phyloP scores from a whole-genome alignment of 1,140 invertebrate genomes.

The Halictus rubicundus region DNA sequence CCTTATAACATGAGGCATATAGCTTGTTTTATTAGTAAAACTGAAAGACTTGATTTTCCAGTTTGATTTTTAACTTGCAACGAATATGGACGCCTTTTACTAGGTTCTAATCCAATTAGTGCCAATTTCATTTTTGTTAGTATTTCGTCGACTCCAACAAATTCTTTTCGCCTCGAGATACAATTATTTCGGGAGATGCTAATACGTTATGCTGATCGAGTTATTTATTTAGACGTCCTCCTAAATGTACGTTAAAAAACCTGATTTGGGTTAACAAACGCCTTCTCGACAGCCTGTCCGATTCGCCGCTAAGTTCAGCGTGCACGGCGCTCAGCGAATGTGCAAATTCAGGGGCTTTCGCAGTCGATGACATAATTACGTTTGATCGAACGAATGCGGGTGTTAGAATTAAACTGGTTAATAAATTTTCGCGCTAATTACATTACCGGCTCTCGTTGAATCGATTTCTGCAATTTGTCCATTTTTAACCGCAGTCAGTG shows the following conservation, averaged over 20 bases:
- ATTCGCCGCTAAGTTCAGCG: slow-evolving; percentile 17
- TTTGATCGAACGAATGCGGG: neutral
- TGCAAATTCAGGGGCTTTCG: slow-evolving; percentile 4
- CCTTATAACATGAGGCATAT: neutral
- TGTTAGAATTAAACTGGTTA: neutral
- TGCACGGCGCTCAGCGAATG: neutral
- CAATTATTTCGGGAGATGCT: too few relatives aligned
- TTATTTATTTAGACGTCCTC: too few relatives aligned
- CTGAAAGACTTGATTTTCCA: neutral
- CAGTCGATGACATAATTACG: slow-evolving; percentile 25
- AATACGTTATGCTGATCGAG: too few relatives aligned
- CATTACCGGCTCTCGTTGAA: neutral
- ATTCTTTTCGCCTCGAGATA: too few relatives aligned
- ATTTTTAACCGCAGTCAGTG: neutral
- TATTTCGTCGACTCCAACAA: too few relatives aligned
- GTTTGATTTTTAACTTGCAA: too few relatives aligned
- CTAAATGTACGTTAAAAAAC: neutral
- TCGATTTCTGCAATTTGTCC: neutral
- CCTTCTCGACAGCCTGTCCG: too few relatives aligned
- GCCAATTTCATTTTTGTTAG: neutral
- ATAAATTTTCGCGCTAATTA: neutral
- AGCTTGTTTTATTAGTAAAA: neutral
- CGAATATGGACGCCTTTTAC: too few relatives aligned
- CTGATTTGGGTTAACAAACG: neutral
- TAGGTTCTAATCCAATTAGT: too few relatives aligned